Evolutionary conservation across 2,888 invertebrate genomes (phyloP).

Genomic region (Pecten maximus): DNA sequence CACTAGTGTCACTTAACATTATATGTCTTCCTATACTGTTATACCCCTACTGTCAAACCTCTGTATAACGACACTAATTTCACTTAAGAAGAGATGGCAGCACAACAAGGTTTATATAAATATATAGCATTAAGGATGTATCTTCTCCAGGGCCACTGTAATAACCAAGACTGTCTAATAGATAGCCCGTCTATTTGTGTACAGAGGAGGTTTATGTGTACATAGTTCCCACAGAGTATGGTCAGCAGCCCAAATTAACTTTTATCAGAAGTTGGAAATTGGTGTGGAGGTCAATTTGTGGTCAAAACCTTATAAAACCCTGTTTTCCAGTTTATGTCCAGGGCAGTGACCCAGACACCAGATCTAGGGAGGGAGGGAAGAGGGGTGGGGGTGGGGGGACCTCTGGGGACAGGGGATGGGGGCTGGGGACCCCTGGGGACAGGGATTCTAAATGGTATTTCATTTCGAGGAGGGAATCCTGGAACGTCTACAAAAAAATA

Average conservation of each 20-base stretch:
- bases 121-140: too few species aligned
- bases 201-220: background rate
- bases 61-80: too few species aligned
- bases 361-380: background rate
- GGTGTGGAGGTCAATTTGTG: background rate
- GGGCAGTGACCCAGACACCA: background rate
- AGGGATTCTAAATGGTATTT: background rate
- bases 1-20: too few species aligned
- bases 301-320: background rate
- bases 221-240: background rate
- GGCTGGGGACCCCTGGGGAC: too few species aligned
- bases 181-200: background rate
- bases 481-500: too few species aligned
- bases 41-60: too few species aligned
- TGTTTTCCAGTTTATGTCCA: background rate
- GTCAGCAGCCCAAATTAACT: background rate
- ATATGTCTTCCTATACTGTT: too few species aligned
- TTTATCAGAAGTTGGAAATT: conserved; percentile 12
- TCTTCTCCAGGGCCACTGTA: background rate
- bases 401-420: too few species aligned
- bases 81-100: background rate
- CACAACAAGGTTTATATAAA: background rate
- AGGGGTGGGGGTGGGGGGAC: background rate
- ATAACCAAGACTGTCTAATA: background rate
- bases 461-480: too few species aligned